Evolutionary conservation across 2,888 invertebrate genomes (phyloP).

Genomic region (Agrotis clavis): DNA sequence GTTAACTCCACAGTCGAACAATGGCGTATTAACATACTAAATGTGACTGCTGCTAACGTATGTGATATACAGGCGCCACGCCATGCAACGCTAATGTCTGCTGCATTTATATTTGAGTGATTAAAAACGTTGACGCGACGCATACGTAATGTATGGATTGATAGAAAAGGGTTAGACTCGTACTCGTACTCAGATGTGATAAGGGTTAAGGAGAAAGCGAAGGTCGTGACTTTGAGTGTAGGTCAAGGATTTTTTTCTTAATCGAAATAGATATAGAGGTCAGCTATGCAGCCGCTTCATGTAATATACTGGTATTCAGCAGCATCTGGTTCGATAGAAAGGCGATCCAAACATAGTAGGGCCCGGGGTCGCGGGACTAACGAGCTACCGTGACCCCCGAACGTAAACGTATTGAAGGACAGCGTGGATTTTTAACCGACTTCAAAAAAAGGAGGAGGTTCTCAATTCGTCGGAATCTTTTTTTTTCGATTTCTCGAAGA

Average conservation of each 20-base stretch:
- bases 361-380: no score
- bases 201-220: background rate
- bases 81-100: slow-evolving; percentile 43
- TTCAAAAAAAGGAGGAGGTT: no score
- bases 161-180: background rate
- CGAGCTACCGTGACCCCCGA: no score
- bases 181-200: background rate
- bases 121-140: slow-evolving; percentile 31
- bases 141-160: background rate
- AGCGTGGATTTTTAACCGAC: no score
- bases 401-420: no score
- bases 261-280: background rate
- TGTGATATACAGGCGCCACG: slow-evolving; percentile 47
- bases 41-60: slow-evolving; percentile 53
- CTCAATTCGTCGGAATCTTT: no score
- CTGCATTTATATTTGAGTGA: slow-evolving; percentile 47
- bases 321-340: no score
- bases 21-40: slow-evolving; percentile 71
- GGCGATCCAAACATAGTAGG: no score
- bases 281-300: no score
- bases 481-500: no score
- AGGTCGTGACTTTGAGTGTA: background rate
- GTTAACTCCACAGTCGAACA: slow-evolving; percentile 68
- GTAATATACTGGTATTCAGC: no score
- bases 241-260: background rate